Evolutionary conservation across 2,113 vertebrate genomes (phyloP), one percentile per base, ranked within the genome.

Genomic region (Gymnarchus niloticus): DNA sequence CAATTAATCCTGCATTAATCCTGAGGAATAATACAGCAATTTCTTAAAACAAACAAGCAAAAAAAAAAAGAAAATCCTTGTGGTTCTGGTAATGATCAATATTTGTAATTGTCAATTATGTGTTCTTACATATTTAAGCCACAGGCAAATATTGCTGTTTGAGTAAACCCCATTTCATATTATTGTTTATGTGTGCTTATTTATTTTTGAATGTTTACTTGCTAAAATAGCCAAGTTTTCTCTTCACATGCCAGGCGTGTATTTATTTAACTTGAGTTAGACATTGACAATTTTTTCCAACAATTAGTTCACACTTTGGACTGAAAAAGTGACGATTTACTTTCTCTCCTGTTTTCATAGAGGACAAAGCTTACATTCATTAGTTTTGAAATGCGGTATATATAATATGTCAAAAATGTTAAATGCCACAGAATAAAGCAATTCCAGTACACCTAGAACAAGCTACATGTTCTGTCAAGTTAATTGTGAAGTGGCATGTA

Each of bases 231-330:
- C 83, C 61, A 86, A 56, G 78, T 73, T 56, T 76, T 25, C 81
- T 78, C 10, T 83, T 84, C 85, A 83, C 52, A 28, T 54, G 46
- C 56, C 81, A 76, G 14, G 17, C 5, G 54, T 76, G 7, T 76
- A 41, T 86, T 83, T 86, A 76, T 86, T 86, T 86, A 48, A 59
- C 65, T 83, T 41, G 37, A 84, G 81, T 73, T 84, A 86, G 81
- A 84, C 86, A 84, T 78, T 86, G 48, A 57, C 65, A 86, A 3
- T 28, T 86, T 83, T 83, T 83, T 77, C 85, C 61, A 86, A 83
- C 85, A 86, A 86, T 86, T 86, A 86, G 23, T 86, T 86, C 37
- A 83, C 61, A 86, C 81, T 86, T 83, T 76, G 23, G 49, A 51
- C 44, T 81, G 25, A 83, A 77, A 78, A 28, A 9, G 80, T 65